Evolutionary conservation across 2,113 vertebrate species (phyloP).

Genomic region (Macrotis lagotis): DNA sequence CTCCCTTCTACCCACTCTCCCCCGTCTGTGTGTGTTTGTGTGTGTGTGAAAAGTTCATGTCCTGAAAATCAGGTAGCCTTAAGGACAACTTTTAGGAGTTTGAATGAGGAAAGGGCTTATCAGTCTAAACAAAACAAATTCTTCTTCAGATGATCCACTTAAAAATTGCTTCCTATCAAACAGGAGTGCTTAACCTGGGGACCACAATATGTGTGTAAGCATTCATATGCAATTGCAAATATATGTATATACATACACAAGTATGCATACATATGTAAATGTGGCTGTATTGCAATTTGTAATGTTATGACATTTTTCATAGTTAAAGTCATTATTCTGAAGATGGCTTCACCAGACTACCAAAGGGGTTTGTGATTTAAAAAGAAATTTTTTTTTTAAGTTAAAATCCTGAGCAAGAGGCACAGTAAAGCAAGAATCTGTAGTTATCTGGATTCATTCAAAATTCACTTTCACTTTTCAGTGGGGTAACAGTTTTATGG

Average conservation of each 20-base stretch:
- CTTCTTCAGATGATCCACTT: background rate
- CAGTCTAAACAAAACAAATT: background rate
- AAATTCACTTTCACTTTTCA: constrained; percentile 85
- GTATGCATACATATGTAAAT: background rate
- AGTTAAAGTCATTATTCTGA: background rate
- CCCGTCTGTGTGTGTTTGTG: too few species aligned
- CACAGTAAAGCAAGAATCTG: constrained; percentile 37
- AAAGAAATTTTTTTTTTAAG: background rate
- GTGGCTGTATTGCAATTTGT: background rate
- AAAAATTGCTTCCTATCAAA: background rate
- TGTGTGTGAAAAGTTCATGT: background rate
- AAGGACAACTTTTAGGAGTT: background rate
- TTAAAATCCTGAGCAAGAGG: constrained; percentile 6
- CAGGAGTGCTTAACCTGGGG: background rate
- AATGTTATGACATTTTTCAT: background rate
- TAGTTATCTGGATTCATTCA: constrained; percentile 86
- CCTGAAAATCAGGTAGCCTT: background rate
- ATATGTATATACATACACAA: too few species aligned
- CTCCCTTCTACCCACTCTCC: background rate
- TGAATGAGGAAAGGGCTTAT: background rate
- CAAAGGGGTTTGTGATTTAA: background rate
- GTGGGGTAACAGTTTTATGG: constrained; percentile 88
- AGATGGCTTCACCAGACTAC: background rate
- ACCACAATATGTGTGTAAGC: background rate
- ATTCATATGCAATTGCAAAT: too few species aligned